Base-by-base conservation (phyloP, 2,113 vertebrate genomes). In the Cyprinodon brontotheroides region DNA sequence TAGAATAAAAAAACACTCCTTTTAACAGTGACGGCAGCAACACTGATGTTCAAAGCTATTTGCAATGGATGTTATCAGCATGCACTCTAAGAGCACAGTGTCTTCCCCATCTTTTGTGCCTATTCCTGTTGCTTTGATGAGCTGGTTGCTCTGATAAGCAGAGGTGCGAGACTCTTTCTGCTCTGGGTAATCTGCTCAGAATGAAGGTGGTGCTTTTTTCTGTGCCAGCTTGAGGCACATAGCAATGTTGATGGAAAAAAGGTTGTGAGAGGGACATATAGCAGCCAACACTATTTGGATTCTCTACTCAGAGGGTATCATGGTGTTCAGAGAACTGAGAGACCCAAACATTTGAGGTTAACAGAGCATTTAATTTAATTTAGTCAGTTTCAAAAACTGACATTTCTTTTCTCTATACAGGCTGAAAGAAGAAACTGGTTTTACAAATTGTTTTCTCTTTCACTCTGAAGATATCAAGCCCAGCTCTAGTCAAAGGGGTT, bases 161-260 rank as follows among this genome's bases (percentile, higher is more conserved):
- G 70, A 90, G 79, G 86, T 88, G 89, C 4, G 45, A 87, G 82
- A 82, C 77, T 70, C 86, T 88, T 77, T 84, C 65, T 78, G 82
- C 73, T 50, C 72, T 11, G 66, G 70, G 60, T 86, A 89, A 89
- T 87, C 89, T 80, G 70, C 29, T 75, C 74, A 74, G 74, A 86
- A 68, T 66, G 86, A 68, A 80, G 79, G 67, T 57, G 17, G 77
- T 41, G 71, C 15, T 40, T 66, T 72, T 20, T 70, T 39, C 48
- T 47, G 74, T 57, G 59, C 76, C 85, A 84, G 50, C 72, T n/a
- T 40, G 63, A 63, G 75, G 53, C 50, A 64, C 53, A 78, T 4
- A 36, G 40, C 64, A n/a, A 48, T 45, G 71, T 45, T 62, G 65
- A 80, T 77, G 75, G 79, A 80, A 2, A 71, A 67, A 67, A 81